phyloP scores from a whole-genome alignment of 2,797 vertebrate genomes.

The Meda fulgida region DNA sequence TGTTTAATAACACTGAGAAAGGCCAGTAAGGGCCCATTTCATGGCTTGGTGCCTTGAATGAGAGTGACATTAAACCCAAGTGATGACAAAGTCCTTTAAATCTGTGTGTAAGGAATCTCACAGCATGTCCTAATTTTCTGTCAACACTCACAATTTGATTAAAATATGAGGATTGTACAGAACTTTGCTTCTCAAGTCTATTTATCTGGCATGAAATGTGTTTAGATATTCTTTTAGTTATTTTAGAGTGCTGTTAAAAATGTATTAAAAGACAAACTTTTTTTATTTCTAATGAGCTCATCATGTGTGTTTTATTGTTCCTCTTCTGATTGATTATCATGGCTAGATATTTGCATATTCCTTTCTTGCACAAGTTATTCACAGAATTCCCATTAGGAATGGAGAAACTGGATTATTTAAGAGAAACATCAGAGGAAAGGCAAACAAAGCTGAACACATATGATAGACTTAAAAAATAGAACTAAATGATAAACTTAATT shows the following conservation, averaged over 20 bases:
- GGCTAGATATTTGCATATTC: slow-evolving; percentile 15
- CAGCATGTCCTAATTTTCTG: background rate
- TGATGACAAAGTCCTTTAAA: background rate
- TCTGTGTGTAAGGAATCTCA: slow-evolving; percentile 21
- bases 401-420: background rate
- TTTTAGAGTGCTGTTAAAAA: slow-evolving; percentile 1
- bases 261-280: background rate
- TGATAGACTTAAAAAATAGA: background rate
- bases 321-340: slow-evolving; percentile 7
- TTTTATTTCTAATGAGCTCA: background rate
- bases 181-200: background rate
- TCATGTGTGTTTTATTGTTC: background rate
- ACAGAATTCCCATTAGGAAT: background rate
- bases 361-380: background rate
- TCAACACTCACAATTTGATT: background rate
- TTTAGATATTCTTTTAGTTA: background rate
- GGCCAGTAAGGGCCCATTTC: slow-evolving; percentile 26
- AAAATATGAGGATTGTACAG: background rate
- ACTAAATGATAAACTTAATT: background rate
- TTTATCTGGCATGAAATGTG: background rate
- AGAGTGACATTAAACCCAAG: slow-evolving; percentile 26
- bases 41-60: slow-evolving; percentile 32
- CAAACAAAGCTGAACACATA: slow-evolving; percentile 2
- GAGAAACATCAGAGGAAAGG: background rate
- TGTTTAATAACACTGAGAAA: slow-evolving; percentile 23